Base-by-base conservation (phyloP, 2,113 vertebrate genomes). In the Hemiscyllium ocellatum region DNA sequence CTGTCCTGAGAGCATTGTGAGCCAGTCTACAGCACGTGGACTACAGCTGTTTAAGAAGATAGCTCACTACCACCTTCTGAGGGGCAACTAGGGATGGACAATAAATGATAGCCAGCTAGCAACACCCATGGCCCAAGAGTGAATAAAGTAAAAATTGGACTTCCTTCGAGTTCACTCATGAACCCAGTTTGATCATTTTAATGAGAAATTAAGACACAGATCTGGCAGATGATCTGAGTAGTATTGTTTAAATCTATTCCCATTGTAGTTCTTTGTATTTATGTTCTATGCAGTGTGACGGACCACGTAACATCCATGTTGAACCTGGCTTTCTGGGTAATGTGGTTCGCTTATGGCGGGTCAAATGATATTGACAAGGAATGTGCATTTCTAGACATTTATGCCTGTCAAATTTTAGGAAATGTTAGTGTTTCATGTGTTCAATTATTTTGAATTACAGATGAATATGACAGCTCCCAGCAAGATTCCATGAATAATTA, bases 371-470 rank as follows among this genome's bases (percentile, higher is more conserved):
- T 13, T 78, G 76, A 78, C 33, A 78, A 33, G 29, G 33, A n/a
- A 78, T 33, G 29, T 78, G 76, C 76, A 37, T 78, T 80, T 83
- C 20, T 83, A 83, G 37, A 42, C 17, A 20, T 13, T n/a, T 66
- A 17, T 65, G 61, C 56, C 19, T 66, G 19, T 66, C 61, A 91
- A 91, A 66, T 61, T 2, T 89, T 89, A 24, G 8, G 10, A 86
- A 4, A 22, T 7, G 6, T 29, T 22, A 89, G 50, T 91, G 33
- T 61, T 90, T 90, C 29, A 65, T 15, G 65, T 52, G n/a, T 7
- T 89, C 26, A 90, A n/a, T 90, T 90, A 90, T 4, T 37, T 91
- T 91, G 56, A 83, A 65, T 26, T 90, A 3, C 87, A 90, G 87
- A 56, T 90, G 52, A n/a, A 89, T 89, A 22, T 89, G 50, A 20